Conservation (phyloP, 2,113 vertebrate genomes). For the Willisornis vidua region DNA sequence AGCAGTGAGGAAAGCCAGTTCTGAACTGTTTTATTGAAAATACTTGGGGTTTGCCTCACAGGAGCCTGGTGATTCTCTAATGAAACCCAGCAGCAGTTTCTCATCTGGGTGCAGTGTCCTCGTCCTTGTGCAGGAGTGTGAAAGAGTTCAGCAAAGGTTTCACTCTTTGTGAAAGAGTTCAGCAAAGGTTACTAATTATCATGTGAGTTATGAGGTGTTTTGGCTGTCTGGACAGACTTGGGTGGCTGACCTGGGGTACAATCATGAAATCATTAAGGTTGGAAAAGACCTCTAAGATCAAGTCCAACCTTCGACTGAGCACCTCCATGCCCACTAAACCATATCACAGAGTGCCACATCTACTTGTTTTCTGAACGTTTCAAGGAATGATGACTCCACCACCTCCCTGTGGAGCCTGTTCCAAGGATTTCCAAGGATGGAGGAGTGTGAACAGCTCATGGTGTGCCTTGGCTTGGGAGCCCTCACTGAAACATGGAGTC, state of each 20-base stretch:
- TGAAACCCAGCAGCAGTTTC: not conserved
- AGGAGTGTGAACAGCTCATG: not conserved
- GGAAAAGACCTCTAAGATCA: not conserved
- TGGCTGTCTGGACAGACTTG: not conserved
- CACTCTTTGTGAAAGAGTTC: not conserved
- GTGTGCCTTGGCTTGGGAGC: not conserved
- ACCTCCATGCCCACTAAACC: not conserved
- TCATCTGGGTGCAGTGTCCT: not conserved
- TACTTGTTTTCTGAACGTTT: not conserved
- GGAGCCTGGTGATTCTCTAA: not conserved
- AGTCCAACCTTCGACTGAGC: fast-evolving
- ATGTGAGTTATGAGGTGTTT: not conserved
- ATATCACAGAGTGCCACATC: not conserved
- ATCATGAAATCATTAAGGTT: not conserved
- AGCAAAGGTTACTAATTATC: not conserved
- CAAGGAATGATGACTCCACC: not conserved
- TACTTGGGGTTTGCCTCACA: not conserved
- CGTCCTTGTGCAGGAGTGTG: not conserved
- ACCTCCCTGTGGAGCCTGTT: not conserved
- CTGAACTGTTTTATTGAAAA: not conserved
- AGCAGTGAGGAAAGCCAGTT: not conserved
- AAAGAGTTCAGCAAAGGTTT: conserved; percentile 15
- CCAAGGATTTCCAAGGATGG: not conserved
- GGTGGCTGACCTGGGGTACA: not conserved
- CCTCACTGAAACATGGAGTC: not conserved